These are phyloP conservation scores for Danionella dracula DNA, from an alignment of 2,797 vertebrate species.

Conservation along the genomic window DNA sequence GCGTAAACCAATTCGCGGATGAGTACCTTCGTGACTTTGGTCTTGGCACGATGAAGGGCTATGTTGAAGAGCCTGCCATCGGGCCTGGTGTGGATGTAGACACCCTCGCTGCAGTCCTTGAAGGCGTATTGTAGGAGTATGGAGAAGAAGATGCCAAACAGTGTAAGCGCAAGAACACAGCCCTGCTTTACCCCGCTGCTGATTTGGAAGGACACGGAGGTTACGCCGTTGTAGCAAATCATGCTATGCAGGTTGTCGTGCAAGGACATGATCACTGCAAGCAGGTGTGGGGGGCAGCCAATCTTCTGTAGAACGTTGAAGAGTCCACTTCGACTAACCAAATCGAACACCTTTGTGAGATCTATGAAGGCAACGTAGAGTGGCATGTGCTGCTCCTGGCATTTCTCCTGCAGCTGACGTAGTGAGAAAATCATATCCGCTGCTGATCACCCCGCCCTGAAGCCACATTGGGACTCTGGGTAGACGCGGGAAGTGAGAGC, in stretches of 20 bases:
- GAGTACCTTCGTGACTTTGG: not conserved
- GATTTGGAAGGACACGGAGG: not conserved
- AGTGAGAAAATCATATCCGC: not conserved
- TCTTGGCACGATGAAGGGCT: not conserved
- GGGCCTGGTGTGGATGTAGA: constrained; percentile 16
- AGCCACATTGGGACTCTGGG: too few relatives aligned
- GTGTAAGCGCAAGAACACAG: not conserved
- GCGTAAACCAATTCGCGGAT: not conserved
- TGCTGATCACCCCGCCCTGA: too few relatives aligned
- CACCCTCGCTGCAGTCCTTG: not conserved
- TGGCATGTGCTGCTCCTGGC: not conserved
- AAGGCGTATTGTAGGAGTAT: constrained; percentile 2
- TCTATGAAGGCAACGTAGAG: not conserved
- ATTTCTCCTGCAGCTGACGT: not conserved
- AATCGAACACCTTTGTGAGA: too few relatives aligned
- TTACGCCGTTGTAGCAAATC: not conserved
- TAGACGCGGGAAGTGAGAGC: too few relatives aligned
- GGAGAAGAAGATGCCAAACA: not conserved
- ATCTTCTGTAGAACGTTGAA: not conserved
- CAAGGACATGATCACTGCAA: not conserved
- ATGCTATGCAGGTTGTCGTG: not conserved
- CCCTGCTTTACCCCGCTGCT: not conserved
- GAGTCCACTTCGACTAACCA: too few relatives aligned
- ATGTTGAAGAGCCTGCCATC: too few relatives aligned
- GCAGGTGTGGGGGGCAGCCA: not conserved